These are phyloP conservation scores for Trichacis sp. DNA, from an alignment of 2,888 invertebrate species.

Conservation along the genomic window DNA sequence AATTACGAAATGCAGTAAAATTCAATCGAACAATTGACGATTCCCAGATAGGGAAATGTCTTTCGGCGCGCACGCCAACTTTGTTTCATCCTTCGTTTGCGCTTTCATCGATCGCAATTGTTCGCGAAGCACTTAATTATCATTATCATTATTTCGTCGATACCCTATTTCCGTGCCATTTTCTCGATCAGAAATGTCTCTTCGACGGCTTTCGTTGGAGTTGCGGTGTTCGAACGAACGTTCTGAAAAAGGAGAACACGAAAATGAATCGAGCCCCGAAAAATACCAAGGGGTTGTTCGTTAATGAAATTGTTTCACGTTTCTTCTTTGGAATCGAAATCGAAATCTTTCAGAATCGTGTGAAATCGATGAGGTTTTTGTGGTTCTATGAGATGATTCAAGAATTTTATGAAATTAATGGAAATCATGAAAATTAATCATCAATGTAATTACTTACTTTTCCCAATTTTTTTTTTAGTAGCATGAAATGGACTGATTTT, in stretches of 20 bases:
- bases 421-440: too few species aligned
- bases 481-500: too few species aligned
- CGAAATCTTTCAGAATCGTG: too few species aligned
- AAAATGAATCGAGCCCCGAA: not conserved
- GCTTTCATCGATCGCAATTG: not conserved
- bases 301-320: too few species aligned
- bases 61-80: constrained; percentile 20
- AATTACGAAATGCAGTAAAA: constrained; percentile 15
- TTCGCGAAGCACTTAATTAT: constrained; percentile 15
- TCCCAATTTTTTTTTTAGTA: too few species aligned
- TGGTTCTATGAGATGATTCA: too few species aligned
- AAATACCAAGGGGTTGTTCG: too few species aligned
- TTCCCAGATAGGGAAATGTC: constrained; percentile 10
- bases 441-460: too few species aligned
- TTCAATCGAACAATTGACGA: constrained; percentile 1
- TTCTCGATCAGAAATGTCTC: constrained; percentile 25
- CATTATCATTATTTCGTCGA: constrained; percentile 3
- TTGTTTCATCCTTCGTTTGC: constrained; percentile 9
- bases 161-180: not conserved
- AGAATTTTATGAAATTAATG: too few species aligned
- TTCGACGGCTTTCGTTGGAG: constrained; percentile 35
- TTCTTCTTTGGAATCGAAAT: too few species aligned
- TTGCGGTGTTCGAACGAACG: constrained; percentile 29
- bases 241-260: constrained; percentile 11
- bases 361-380: too few species aligned